Evolutionary conservation across 2,888 invertebrate species (phyloP).

Genomic region (Steinernema hermaphroditum): DNA sequence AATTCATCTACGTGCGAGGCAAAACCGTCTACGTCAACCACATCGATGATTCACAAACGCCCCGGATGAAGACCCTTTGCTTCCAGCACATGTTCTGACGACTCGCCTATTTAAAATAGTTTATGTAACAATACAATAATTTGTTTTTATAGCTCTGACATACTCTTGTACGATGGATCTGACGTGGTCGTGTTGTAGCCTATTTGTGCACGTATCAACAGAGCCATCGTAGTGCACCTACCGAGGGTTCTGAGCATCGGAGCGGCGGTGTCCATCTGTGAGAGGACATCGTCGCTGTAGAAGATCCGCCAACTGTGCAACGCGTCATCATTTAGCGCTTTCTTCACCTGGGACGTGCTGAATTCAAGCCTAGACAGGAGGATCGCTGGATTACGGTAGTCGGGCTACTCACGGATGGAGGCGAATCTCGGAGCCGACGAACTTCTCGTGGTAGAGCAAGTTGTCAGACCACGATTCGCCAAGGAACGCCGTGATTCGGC

Average conservation of each 20-base stretch:
- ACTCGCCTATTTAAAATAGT: too few relatives aligned
- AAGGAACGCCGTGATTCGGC: slow-evolving; percentile 81
- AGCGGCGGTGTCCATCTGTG: slow-evolving; percentile 68
- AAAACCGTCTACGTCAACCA: too few relatives aligned
- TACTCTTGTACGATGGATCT: background rate
- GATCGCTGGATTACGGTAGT: slow-evolving; percentile 30
- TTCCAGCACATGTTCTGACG: too few relatives aligned
- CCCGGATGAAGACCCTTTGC: too few relatives aligned
- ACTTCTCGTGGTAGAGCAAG: slow-evolving; percentile 31
- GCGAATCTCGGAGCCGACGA: slow-evolving; percentile 23
- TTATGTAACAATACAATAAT: too few relatives aligned
- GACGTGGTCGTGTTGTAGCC: background rate
- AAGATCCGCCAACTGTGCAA: slow-evolving; percentile 72
- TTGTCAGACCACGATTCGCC: slow-evolving; percentile 90
- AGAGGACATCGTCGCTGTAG: slow-evolving; percentile 79
- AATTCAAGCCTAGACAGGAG: slow-evolving; percentile 81
- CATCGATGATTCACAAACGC: too few relatives aligned
- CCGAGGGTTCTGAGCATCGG: slow-evolving; percentile 66
- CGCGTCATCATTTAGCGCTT: slow-evolving; percentile 93
- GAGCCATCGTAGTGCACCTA: background rate
- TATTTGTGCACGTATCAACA: background rate
- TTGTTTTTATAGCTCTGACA: too few relatives aligned
- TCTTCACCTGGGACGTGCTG: slow-evolving; percentile 96
- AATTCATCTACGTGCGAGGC: too few relatives aligned
- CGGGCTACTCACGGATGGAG: slow-evolving; percentile 78